Evolutionary conservation across 2,113 vertebrate species (phyloP).

Genomic region (Urocynchramus pylzowi): DNA sequence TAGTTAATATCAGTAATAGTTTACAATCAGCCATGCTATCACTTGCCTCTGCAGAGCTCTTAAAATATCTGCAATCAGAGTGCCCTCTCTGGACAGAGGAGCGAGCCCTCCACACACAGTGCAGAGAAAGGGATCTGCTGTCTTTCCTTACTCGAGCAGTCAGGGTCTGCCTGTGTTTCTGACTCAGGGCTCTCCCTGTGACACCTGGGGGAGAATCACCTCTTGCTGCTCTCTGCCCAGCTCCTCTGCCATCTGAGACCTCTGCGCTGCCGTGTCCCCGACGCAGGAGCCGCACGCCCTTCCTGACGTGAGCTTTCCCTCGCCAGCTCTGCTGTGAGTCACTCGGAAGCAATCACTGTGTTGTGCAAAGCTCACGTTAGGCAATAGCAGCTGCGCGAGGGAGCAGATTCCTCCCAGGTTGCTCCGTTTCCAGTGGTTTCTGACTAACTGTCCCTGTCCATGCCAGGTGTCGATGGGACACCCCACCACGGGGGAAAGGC

Average conservation of each 20-base stretch:
- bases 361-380: constrained; percentile 32
- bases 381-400: constrained; percentile 31
- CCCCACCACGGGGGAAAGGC: background rate
- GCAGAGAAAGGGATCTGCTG: background rate
- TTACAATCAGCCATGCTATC: background rate
- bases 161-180: background rate
- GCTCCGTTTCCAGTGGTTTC: background rate
- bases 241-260: background rate
- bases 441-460: background rate
- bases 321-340: background rate
- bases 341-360: background rate
- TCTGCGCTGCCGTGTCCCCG: background rate
- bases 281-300: background rate
- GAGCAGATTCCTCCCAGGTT: constrained; percentile 26
- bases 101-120: background rate
- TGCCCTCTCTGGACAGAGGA: constrained; percentile 43
- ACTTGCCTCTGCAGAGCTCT: background rate
- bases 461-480: background rate
- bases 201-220: fast-evolving
- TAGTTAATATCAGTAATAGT: background rate
- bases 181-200: background rate
- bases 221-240: background rate
- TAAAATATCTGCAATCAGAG: constrained; percentile 6
- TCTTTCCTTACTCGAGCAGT: background rate
- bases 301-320: background rate